phyloP scores from a whole-genome alignment of 1,140 invertebrate genomes.

The Sarcophaga bullata region DNA sequence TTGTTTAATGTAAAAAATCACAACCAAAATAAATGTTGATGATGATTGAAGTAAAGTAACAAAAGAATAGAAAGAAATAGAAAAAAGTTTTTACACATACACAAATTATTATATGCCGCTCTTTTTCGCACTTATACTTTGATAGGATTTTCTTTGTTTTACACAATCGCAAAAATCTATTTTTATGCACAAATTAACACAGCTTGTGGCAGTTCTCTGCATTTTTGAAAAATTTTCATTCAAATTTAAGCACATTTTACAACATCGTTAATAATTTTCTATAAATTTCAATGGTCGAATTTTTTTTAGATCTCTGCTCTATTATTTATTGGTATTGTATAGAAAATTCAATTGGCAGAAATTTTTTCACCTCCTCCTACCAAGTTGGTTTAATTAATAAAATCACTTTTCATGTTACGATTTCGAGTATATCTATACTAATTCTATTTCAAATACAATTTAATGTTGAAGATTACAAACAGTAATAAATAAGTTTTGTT shows the following conservation, averaged over 20 bases:
- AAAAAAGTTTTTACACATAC: constrained; percentile 33
- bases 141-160: constrained; percentile 38
- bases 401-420: background rate
- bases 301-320: background rate
- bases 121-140: constrained; percentile 35
- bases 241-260: background rate
- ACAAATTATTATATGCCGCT: constrained; percentile 24
- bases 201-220: constrained; percentile 23
- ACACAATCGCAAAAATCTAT: constrained; percentile 37
- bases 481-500: background rate
- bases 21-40: background rate
- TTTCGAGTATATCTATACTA: background rate
- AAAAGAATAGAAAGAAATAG: constrained; percentile 14
- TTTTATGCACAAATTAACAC: constrained; percentile 33
- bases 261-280: background rate
- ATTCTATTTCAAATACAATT: no score
- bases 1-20: background rate
- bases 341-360: constrained; percentile 3
- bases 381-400: background rate
- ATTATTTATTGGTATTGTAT: background rate
- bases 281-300: background rate
- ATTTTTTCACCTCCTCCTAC: constrained; percentile 18
- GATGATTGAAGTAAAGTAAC: background rate
- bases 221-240: constrained; percentile 12
- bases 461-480: background rate